Evolutionary conservation across 1,140 invertebrate genomes (phyloP).

Genomic region (Charaxes varanes): DNA sequence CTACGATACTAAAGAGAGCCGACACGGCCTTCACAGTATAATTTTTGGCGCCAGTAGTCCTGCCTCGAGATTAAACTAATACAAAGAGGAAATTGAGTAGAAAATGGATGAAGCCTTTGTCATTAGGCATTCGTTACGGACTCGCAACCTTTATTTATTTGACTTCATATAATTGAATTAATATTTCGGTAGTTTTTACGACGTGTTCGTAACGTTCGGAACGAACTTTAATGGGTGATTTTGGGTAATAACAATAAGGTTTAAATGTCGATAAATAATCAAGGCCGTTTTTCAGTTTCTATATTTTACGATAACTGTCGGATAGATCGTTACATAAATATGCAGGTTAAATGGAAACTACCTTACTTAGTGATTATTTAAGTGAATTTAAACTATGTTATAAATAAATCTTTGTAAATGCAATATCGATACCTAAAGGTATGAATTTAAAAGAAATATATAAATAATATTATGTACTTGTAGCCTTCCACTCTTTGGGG

Average conservation of each 20-base stretch:
- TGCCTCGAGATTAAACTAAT: conserved; percentile 73
- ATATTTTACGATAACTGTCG: conserved; percentile 9
- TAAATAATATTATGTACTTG: too few species aligned
- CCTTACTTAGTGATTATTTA: too few species aligned
- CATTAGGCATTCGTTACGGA: conserved; percentile 68
- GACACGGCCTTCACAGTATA: conserved; percentile 67
- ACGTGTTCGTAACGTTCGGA: conserved; percentile 58
- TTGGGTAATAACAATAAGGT: conserved; percentile 59
- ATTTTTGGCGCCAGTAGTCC: conserved; percentile 74
- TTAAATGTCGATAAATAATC: conserved; percentile 22
- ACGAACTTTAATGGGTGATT: conserved; percentile 56
- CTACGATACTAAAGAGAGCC: conserved; percentile 67
- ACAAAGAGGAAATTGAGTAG: conserved; percentile 73
- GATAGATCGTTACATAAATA: too few species aligned
- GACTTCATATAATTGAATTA: conserved; percentile 70
- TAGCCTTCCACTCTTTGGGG: too few species aligned
- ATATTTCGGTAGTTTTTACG: conserved; percentile 63
- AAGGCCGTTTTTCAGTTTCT: neutral
- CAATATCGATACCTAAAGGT: too few species aligned
- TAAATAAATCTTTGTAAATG: too few species aligned
- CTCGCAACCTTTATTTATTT: conserved; percentile 62
- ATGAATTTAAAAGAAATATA: too few species aligned
- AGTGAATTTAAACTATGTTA: too few species aligned
- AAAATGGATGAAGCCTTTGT: conserved; percentile 67
- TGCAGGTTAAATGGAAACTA: too few species aligned